A percentile compares a stretch with the other conserved stretches of the same genome.
These are phyloP conservation scores for Aphaenogaster floridana DNA, from an alignment of 1,140 invertebrate genomes.

Conservation along the genomic window DNA sequence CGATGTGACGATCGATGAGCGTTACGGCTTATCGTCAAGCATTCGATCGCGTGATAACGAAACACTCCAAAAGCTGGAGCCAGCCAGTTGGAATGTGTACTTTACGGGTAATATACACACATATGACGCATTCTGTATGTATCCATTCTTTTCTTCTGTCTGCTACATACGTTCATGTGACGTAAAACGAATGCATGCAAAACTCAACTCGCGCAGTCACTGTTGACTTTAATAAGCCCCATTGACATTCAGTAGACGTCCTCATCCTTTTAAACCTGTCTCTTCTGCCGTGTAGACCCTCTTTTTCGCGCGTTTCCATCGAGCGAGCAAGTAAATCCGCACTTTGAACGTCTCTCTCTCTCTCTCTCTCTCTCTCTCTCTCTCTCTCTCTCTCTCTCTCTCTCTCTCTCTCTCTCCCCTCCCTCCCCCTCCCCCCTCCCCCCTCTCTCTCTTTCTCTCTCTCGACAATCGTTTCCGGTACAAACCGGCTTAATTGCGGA, in stretches of 20 bases:
- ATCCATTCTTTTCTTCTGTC: not conserved
- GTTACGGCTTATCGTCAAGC: not conserved
- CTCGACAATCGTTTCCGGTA: slow-evolving; percentile 38
- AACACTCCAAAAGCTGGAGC: not conserved
- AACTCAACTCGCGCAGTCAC: slow-evolving; percentile 27
- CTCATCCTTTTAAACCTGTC: not conserved
- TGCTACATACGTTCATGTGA: not conserved
- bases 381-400: not conserved
- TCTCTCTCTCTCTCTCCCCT: not conserved
- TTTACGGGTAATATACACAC: too few relatives aligned
- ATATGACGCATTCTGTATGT: not conserved
- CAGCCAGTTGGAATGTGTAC: not conserved
- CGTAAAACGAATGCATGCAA: slow-evolving; percentile 20
- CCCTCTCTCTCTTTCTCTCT: not conserved
- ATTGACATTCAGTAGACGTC: slow-evolving; percentile 65
- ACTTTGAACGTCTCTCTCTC: slow-evolving; percentile 2
- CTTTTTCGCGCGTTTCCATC: slow-evolving; percentile 18
- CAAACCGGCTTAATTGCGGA: slow-evolving; percentile 61
- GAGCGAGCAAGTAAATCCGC: slow-evolving; percentile 9
- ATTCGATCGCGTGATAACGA: not conserved
- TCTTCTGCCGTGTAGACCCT: not conserved
- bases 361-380: slow-evolving; percentile 2
- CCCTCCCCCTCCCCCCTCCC: too few relatives aligned
- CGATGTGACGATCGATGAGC: not conserved
- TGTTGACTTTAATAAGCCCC: slow-evolving; percentile 67